Evolutionary conservation across 2,888 invertebrate genomes (phyloP), one percentile per base, ranked within the genome.

Genomic region (Plusia festucae): DNA sequence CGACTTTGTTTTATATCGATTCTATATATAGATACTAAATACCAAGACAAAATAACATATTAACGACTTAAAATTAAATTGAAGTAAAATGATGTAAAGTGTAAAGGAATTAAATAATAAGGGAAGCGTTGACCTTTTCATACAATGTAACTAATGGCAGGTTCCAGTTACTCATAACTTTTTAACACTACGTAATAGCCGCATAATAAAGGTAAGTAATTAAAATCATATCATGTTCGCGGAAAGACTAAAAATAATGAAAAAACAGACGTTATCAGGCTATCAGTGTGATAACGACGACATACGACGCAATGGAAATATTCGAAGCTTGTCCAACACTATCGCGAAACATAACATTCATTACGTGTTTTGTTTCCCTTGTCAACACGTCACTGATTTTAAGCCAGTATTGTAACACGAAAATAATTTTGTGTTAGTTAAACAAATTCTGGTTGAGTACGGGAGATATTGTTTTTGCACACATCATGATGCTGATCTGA

Each of bases 261-360:
- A 73, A 81, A 78, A 73, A 70, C 72, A 67, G 64, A 68, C 71
- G 65, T 71, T 77, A 78, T 75, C 70, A 8, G 24, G 18, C 22
- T 75, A 73, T 70, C 73, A 49, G 24, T 22, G 9, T 69, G 80
- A 80, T 79, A 80, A 73, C 61, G 20, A 22, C 60, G 11, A 15
- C 13, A 34, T 56, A 62, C 54, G 4, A 55, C 22, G 58, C 22
- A 5, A 7, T 59, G 15, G 58, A 46, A 18, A 49, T 22, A 6
- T 13, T 24, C 11, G 13, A 11, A 27, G 20, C 2, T 24, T 6
- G 15, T n/a, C n/a, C 20, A 8, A 7, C 51, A 27, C 13, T 52
- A 13, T 57, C 53, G 18, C 27, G 8, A 34, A 15, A 6, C 0
- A 3, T 0, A 1, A 5, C 0, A 34, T 63, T 56, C 67, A 63